Conservation (phyloP, 2,888 invertebrate genomes). For the Atethmia centrago region DNA sequence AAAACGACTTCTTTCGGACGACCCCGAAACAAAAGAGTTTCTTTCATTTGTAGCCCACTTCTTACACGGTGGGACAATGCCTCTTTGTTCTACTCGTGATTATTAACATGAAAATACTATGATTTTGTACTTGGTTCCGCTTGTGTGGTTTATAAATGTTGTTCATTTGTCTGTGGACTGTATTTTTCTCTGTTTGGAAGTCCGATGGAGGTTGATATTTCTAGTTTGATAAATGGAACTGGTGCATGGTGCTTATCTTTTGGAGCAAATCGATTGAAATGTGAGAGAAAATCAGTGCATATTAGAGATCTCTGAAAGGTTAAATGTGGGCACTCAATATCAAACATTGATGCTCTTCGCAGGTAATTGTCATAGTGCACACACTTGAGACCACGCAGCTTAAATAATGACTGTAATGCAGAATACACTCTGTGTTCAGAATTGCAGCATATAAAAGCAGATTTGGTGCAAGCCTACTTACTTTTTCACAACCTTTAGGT, state of each 20-base stretch:
- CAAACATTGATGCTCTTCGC: neutral
- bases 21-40: conserved; percentile 79
- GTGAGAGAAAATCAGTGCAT: too few species aligned
- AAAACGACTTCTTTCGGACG: conserved; percentile 68
- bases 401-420: neutral
- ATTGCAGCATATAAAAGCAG: neutral
- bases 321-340: neutral
- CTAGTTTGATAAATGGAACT: neutral
- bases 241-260: neutral
- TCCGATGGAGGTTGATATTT: too few species aligned
- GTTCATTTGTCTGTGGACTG: conserved; percentile 27
- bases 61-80: conserved; percentile 80
- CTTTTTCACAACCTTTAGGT: too few species aligned
- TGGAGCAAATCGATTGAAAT: neutral
- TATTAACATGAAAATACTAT: conserved; percentile 76
- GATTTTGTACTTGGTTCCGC: conserved; percentile 52
- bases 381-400: too few species aligned
- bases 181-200: neutral
- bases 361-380: neutral
- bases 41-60: conserved; percentile 75
- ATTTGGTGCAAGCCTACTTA: neutral
- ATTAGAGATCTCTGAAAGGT: neutral
- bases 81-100: conserved; percentile 77
- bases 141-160: conserved; percentile 35
- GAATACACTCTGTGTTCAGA: too few species aligned